Evolutionary conservation across 2,797 vertebrate species (phyloP).

Genomic region (Okamejei kenojei): DNA sequence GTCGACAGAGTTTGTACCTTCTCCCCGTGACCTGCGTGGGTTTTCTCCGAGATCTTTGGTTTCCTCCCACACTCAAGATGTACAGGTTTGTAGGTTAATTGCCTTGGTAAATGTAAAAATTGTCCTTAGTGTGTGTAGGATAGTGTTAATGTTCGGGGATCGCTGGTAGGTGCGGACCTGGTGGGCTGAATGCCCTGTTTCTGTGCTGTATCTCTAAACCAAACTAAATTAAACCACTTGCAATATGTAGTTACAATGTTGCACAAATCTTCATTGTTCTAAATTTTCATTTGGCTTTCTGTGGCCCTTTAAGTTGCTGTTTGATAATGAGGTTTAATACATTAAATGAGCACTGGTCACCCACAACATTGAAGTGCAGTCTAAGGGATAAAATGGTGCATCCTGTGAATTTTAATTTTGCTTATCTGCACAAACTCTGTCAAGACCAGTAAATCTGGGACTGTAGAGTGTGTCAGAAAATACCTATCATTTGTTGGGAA

Average conservation of each 20-base stretch:
- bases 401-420: not conserved
- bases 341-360: not conserved
- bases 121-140: no score
- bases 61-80: no score
- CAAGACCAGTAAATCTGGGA: slow-evolving; percentile 4
- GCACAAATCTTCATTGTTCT: not conserved
- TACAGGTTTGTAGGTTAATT: no score
- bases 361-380: not conserved
- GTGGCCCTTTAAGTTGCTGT: not conserved
- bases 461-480: slow-evolving; percentile 8
- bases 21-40: no score
- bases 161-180: no score
- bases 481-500: slow-evolving; percentile 17
- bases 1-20: no score
- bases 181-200: no score
- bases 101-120: no score
- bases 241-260: not conserved
- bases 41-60: no score
- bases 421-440: not conserved
- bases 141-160: no score
- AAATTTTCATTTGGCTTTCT: not conserved
- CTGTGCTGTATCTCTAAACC: no score
- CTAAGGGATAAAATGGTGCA: not conserved
- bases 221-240: no score
- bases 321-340: not conserved